Evolutionary conservation across 2,113 vertebrate species (phyloP), one percentile per base, ranked within the genome.

Genomic region (Trogon melanurus): DNA sequence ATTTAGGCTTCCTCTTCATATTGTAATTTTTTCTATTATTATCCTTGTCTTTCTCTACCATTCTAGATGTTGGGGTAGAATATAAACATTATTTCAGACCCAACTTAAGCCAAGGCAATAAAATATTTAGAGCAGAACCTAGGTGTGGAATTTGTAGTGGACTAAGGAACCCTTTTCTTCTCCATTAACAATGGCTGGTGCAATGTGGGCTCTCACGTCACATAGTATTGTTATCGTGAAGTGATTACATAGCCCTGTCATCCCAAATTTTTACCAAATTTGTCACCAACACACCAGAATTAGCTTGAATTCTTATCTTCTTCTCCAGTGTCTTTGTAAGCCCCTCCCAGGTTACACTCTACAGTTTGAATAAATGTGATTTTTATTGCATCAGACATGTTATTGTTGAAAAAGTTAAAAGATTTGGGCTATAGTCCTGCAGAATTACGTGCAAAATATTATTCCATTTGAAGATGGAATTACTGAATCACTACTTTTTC

Each of bases 351-450:
- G 20, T 66, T 80, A 60, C 6, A 16, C 3, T 32, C 32, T 17
- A 30, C 10, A 32, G 17, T 56, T 81, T 79, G 60, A 74, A 75
- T 36, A 87, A 60, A 51, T 8, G 14, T 16, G 2, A 25, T 67
- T 85, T 87, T 17, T 75, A 26, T 48, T 85, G 38, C 11, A 67
- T 66, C 45, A 48, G 41, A 13, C 23, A 78, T n/a, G 23, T 41
- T 58, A 53, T 74, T 85, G 29, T 45, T 47, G 5, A 64, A 85
- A 85, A 75, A 53, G 3, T 32, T 74, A 18, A 64, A 62, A 64
- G 1, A 47, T 79, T 34, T 62, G 25, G 13, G 5, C 14, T 60
- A 53, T 23, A 65, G 0, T 0, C 8, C 38, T 79, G 20, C 13
- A 85, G 23, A 82, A 75, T 65, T 64, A 23, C 30, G 45, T 26